Percentiles rank a stretch among this genome's conserved stretches.
Conservation (phyloP, 2,113 vertebrate species). For the Piprites chloris region DNA sequence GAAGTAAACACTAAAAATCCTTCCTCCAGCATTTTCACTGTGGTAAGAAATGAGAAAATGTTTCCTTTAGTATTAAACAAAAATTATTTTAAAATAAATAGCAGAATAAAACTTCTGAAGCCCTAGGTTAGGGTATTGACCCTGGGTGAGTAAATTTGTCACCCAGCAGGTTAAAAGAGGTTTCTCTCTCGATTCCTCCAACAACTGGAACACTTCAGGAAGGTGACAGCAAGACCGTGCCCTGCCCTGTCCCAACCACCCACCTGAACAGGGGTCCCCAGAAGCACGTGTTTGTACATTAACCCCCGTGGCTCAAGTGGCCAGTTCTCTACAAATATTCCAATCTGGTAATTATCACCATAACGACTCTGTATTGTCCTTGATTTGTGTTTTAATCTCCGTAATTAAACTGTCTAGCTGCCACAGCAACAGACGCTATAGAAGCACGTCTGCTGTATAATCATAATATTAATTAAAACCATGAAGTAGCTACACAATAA, state of each 20-base stretch:
- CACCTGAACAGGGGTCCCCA: background rate
- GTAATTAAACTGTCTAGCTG: constrained; percentile 66
- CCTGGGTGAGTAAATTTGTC: background rate
- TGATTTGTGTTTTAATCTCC: constrained; percentile 66
- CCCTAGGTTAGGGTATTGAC: background rate
- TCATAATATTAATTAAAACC: constrained; percentile 63
- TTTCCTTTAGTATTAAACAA: background rate
- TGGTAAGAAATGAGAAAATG: background rate
- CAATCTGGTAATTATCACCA: constrained; percentile 41
- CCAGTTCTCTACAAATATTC: constrained; percentile 20
- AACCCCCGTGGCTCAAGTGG: constrained; percentile 17
- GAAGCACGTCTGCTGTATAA: constrained; percentile 48
- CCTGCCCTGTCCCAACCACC: background rate
- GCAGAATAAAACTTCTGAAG: background rate
- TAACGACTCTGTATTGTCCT: constrained; percentile 47
- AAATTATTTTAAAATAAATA: background rate
- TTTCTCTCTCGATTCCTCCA: background rate
- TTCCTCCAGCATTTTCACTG: background rate
- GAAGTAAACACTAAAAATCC: background rate
- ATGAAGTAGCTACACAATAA: constrained; percentile 15
- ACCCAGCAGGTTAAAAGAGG: background rate
- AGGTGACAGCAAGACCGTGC: background rate
- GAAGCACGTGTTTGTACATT: background rate
- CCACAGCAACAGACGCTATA: constrained; percentile 47
- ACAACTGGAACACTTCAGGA: background rate